Evolutionary conservation across 2,888 invertebrate species (phyloP), one percentile per base, ranked within the genome.

Genomic region (Dynastes maya): DNA sequence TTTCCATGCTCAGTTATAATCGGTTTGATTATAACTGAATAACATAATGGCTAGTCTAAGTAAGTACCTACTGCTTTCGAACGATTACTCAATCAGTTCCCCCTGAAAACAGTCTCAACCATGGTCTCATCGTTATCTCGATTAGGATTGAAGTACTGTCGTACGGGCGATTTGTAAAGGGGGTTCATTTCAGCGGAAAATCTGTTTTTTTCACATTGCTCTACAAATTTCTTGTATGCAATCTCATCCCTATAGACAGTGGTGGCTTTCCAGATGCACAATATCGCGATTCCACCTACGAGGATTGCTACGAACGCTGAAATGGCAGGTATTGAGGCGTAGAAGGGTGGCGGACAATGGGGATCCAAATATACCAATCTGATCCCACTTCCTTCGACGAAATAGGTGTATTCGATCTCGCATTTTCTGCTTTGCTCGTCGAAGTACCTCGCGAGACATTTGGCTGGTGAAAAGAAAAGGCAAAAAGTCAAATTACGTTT

Each of bases 121-220:
- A 45, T 45, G 11, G 5, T 27, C 29, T 27, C 51, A 53, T 71
- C 79, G 3, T 27, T 5, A 32, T 32, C 27, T 53, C 67, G 22
- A n/a, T 80, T 74, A 0, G 86, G 86, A 82, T 85, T 86, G 27
- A 77, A 75, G 58, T 84, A 85, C 3, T 76, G 78, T 6, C 81
- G 81, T 40, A 85, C 82, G 0, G 86, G 86, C 16, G 84, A 84
- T 76, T 80, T 84, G 82, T 93, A 94, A 79, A 94, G 84, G 0
- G 94, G 94, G 85, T 93, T 93, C 70, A 82, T 63, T 65, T 83
- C 83, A 5, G 74, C n/a, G n/a, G 27, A 76, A 51, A 67, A 75
- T 16, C 61, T 80, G 13, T 45, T 70, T 16, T 51, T 22, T 0
- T 40, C 6, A 4, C 76, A 11, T 45, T 80, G 70, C 67, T 77